A percentile compares a stretch with the other conserved stretches of the same genome.
Conservation (phyloP, 92 coral and sea anemone species). For the Parazoanthus swiftii region DNA sequence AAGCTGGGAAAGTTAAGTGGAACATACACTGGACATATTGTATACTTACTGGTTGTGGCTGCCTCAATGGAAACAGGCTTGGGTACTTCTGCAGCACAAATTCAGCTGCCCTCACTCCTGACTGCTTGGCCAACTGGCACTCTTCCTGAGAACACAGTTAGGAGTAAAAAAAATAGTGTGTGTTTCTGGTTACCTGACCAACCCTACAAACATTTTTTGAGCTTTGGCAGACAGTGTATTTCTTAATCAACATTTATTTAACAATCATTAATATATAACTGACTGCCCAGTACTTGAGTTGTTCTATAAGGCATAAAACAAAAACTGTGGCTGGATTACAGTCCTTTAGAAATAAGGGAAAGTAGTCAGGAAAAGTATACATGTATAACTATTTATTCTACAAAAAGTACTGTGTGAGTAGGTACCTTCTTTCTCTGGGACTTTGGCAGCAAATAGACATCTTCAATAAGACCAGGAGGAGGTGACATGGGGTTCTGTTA, state of each 20-base stretch:
- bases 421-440: constrained; percentile 61
- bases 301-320: not conserved
- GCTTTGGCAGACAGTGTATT: no score
- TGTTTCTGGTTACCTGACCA: no score
- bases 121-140: constrained; percentile 73
- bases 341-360: not conserved
- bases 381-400: not conserved
- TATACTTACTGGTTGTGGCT: constrained; percentile 90
- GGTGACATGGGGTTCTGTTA: constrained; percentile 63
- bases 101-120: constrained; percentile 91
- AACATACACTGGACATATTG: not conserved
- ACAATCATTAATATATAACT: no score
- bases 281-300: no score
- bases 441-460: constrained; percentile 74
- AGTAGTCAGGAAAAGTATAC: not conserved
- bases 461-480: constrained; percentile 83
- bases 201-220: no score
- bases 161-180: no score
- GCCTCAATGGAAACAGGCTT: constrained; percentile 83
- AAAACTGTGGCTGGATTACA: not conserved
- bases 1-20: not conserved
- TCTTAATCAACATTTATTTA: no score
- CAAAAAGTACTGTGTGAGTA: not conserved
- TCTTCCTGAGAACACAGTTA: constrained; percentile 60
- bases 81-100: constrained; percentile 88